Evolutionary conservation across 2,888 invertebrate species (phyloP), one percentile per base, ranked within the genome.

Genomic region (Nomada fucata): DNA sequence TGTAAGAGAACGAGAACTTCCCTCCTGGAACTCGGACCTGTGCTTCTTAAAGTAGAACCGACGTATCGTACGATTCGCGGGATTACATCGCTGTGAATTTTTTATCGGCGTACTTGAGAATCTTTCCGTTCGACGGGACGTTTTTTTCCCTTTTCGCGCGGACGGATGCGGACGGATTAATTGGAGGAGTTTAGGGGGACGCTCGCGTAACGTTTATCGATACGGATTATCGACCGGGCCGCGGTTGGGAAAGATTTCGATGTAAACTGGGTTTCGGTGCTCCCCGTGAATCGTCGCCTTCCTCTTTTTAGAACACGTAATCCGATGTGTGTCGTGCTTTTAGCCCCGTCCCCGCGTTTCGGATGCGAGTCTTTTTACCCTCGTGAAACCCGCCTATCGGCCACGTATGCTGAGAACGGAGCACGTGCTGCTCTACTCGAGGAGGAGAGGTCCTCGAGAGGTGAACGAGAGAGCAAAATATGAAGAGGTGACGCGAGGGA

Each of bases 311-410:
- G 68, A 53, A 55, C 83, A 78, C 88, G 85, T 83, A 85, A 85
- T 86, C 88, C 85, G 75, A 85, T 76, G 81, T 88, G 79, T 83
- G 74, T 71, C 81, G 81, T 84, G 85, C 87, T 85, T 88, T 86
- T 79, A 88, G 83, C 83, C 81, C 73, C 78, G 88, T 88, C 85
- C 86, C 83, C 84, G 82, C 64, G 83, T 53, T 47, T 77, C 72
- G 80, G 63, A 76, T 71, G 78, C 70, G 76, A 77, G 79, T 84
- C 7, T 36, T 85, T 88, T 88, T 85, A 80, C 88, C 88, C 88
- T 85, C 87, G 75, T 82, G 86, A 88, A 86, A 88, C 87, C 87
- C 52, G 74, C 74, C 75, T 79, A 70, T 77, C 80, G 76, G 81
- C 84, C 67, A 76, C 74, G 71, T 42, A 61, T 67, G 87, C 87